Conservation (phyloP, 1,140 invertebrate species). For the Archivesica marissinica region DNA sequence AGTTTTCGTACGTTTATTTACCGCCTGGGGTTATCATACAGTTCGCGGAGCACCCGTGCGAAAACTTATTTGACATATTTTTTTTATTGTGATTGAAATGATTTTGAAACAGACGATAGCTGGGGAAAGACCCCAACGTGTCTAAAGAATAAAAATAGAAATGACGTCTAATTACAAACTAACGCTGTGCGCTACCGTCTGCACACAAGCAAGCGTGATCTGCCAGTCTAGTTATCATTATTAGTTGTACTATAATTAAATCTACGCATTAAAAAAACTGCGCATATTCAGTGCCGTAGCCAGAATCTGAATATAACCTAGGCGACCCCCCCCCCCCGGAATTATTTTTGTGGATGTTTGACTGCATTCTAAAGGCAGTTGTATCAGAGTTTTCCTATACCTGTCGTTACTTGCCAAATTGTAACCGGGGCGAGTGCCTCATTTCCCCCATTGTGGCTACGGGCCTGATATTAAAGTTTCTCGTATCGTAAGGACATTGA, state of each 20-base stretch:
- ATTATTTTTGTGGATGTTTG: no score
- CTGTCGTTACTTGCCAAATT: no score
- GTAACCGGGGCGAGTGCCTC: no score
- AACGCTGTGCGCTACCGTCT: slow-evolving; percentile 8
- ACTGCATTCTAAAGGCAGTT: not conserved
- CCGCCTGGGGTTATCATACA: not conserved
- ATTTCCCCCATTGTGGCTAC: no score
- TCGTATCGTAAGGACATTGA: not conserved
- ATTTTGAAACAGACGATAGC: slow-evolving; percentile 39
- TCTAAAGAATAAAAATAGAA: slow-evolving; percentile 17
- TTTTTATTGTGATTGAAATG: slow-evolving; percentile 31
- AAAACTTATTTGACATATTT: slow-evolving; percentile 14
- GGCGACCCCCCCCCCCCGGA: no score
- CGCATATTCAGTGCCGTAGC: no score
- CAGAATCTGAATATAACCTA: no score
- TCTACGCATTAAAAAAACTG: no score
- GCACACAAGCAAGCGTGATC: not conserved
- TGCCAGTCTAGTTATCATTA: no score
- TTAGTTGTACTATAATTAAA: no score
- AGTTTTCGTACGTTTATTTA: slow-evolving; percentile 16
- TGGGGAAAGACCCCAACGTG: slow-evolving; percentile 9
- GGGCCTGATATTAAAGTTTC: not conserved
- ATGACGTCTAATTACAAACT: slow-evolving; percentile 24
- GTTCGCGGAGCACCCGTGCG: slow-evolving; percentile 22
- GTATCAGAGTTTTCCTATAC: not conserved